A percentile compares a stretch with the other conserved stretches of the same genome.
These are phyloP conservation scores for Gymnoscelis rufifasciata DNA, from an alignment of 2,888 invertebrate species.

Conservation along the genomic window DNA sequence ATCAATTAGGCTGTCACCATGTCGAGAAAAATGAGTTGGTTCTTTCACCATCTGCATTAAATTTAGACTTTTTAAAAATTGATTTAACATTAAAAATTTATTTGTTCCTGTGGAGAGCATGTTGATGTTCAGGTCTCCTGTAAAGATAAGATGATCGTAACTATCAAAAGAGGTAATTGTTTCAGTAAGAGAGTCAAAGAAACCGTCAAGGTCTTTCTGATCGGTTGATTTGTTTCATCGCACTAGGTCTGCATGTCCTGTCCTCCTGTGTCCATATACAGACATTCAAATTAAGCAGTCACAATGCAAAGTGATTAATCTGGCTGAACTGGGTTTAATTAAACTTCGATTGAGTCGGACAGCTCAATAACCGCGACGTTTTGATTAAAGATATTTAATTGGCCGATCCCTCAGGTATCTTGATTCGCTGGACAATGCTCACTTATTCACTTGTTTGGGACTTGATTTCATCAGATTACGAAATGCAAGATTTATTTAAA, in stretches of 20 bases:
- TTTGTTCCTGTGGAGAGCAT: too few relatives aligned
- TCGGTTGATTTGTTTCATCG: too few relatives aligned
- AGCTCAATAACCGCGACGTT: constrained; percentile 21
- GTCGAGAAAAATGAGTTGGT: too few relatives aligned
- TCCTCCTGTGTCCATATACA: background rate
- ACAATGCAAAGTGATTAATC: constrained; percentile 17
- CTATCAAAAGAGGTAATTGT: too few relatives aligned
- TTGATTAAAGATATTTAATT: constrained; percentile 19
- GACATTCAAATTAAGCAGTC: background rate
- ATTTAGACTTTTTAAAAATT: too few relatives aligned
- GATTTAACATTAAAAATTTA: too few relatives aligned
- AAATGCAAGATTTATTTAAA: background rate
- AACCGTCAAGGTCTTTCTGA: too few relatives aligned
- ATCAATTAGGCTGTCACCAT: too few relatives aligned
- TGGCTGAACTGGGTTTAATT: constrained; percentile 17
- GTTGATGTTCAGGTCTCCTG: too few relatives aligned
- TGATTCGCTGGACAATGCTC: constrained; percentile 4
- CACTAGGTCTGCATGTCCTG: background rate
- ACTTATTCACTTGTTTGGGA: background rate
- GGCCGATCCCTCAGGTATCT: constrained; percentile 18
- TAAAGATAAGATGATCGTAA: too few relatives aligned
- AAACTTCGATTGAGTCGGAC: constrained; percentile 23
- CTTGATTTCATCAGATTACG: background rate
- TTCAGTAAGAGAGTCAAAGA: too few relatives aligned
- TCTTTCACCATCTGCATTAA: too few relatives aligned